phyloP scores from a whole-genome alignment of 2,113 vertebrate species.

The Coregonus clupeaformis region DNA sequence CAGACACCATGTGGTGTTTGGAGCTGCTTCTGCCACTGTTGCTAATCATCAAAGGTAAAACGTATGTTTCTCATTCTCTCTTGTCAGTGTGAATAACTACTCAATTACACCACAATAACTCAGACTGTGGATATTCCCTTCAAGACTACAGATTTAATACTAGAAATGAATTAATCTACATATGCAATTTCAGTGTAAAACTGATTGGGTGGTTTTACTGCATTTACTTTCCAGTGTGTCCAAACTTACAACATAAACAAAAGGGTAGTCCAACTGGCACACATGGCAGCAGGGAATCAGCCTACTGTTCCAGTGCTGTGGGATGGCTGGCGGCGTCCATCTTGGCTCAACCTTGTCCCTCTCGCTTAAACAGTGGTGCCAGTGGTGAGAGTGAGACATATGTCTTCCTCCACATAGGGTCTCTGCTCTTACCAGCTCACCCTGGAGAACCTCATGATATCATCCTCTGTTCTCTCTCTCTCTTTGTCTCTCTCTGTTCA shows the following conservation, averaged over 20 bases:
- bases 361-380: neutral
- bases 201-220: too few species aligned
- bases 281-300: neutral
- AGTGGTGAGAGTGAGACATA: neutral
- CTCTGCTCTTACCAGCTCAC: too few species aligned
- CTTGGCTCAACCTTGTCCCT: neutral
- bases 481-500: neutral
- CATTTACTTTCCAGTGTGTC: neutral
- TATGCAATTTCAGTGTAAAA: neutral
- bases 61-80: neutral
- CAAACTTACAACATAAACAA: neutral
- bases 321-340: neutral
- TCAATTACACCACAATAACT: neutral
- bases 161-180: neutral
- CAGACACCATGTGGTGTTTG: slow-evolving; percentile 74
- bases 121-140: neutral
- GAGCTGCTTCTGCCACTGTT: slow-evolving; percentile 73
- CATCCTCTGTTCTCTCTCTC: neutral
- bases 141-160: neutral
- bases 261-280: neutral
- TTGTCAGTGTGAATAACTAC: neutral
- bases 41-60: slow-evolving; percentile 72
- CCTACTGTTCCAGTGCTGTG: neutral
- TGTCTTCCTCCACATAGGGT: slow-evolving; percentile 2
- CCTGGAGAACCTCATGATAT: neutral